Percentiles rank a stretch among this genome's conserved stretches.
Conservation (phyloP, 1,140 invertebrate species). For the Hetaerina americana region DNA sequence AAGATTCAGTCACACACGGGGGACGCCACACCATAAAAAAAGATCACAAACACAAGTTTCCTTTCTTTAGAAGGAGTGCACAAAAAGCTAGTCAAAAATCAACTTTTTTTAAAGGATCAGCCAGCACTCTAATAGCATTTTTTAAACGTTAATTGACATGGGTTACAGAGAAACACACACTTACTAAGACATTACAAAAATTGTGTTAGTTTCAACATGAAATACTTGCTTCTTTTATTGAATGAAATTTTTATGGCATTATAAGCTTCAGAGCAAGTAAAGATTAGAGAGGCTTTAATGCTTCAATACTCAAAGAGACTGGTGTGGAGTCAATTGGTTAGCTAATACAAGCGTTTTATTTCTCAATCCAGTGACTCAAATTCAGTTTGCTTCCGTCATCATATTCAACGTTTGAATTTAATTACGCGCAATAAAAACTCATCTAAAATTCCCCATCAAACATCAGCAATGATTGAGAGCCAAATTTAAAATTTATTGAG, state of each 20-base stretch:
- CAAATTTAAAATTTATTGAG: too few species aligned
- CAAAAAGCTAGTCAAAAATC: constrained; percentile 3
- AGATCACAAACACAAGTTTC: constrained; percentile 9
- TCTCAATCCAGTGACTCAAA: background rate
- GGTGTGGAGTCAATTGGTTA: background rate
- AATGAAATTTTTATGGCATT: too few species aligned
- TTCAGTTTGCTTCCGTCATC: background rate
- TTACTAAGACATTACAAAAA: background rate
- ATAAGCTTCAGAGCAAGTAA: background rate
- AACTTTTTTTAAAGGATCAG: background rate
- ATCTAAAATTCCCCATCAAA: too few species aligned
- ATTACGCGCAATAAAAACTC: too few species aligned
- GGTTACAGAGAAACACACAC: background rate
- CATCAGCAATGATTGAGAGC: too few species aligned
- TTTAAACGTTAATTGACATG: background rate
- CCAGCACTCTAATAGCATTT: background rate
- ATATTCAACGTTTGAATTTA: too few species aligned
- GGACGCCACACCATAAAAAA: constrained; percentile 13
- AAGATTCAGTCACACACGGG: constrained; percentile 7
- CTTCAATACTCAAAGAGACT: background rate
- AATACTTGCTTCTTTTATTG: background rate
- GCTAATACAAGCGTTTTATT: background rate
- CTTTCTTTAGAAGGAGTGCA: constrained; percentile 5
- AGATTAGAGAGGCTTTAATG: background rate
- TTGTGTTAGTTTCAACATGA: background rate